Conservation (phyloP, 1,140 invertebrate genomes). For the Pachypsylla venusta region DNA sequence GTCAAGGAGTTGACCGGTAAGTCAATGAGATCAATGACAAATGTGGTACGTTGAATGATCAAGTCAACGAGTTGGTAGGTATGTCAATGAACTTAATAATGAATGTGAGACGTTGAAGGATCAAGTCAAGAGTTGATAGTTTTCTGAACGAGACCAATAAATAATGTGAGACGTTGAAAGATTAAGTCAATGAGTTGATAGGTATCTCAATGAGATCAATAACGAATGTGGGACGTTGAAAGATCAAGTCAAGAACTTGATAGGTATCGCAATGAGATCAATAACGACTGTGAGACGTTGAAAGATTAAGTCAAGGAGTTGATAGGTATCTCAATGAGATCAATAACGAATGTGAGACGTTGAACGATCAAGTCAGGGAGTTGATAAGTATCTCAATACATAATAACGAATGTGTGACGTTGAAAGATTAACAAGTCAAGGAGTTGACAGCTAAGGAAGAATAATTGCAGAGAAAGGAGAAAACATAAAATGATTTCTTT, state of each 20-base stretch:
- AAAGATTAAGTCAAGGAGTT: constrained; percentile 52
- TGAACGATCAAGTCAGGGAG: constrained; percentile 52
- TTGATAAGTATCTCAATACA: constrained; percentile 76
- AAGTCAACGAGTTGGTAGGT: constrained; percentile 48
- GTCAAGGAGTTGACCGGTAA: constrained; percentile 48
- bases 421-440: constrained; percentile 54
- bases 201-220: constrained; percentile 77
- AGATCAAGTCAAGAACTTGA: constrained; percentile 49
- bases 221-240: constrained; percentile 63
- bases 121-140: constrained; percentile 43
- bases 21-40: constrained; percentile 74
- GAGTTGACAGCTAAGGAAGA: constrained; percentile 35
- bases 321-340: constrained; percentile 71
- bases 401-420: constrained; percentile 63
- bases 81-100: constrained; percentile 75
- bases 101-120: constrained; percentile 62
- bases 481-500: too few species aligned
- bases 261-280: constrained; percentile 63
- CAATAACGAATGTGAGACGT: constrained; percentile 63
- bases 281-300: constrained; percentile 62
- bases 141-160: constrained; percentile 79
- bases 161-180: constrained; percentile 58
- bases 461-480: too few species aligned
- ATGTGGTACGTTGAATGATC: constrained; percentile 54
- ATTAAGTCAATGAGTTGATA: constrained; percentile 49